These are phyloP conservation scores for Cydia strobilella DNA, from an alignment of 1,140 invertebrate genomes.

Conservation along the genomic window DNA sequence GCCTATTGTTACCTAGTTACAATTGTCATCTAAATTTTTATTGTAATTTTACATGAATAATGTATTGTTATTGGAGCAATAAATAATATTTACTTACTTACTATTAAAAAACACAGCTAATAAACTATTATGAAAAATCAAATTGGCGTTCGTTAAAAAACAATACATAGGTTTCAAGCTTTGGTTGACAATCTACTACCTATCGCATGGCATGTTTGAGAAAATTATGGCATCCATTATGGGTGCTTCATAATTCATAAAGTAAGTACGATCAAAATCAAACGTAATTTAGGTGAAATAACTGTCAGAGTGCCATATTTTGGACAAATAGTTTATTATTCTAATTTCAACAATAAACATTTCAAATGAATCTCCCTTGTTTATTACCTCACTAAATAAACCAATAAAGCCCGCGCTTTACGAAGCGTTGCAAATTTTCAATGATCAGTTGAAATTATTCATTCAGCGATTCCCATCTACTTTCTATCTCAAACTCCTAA, in stretches of 20 bases:
- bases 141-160: too few species aligned
- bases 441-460: constrained; percentile 31
- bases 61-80: too few species aligned
- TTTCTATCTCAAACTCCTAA: neutral
- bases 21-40: too few species aligned
- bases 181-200: too few species aligned
- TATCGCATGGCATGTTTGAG: neutral
- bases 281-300: neutral
- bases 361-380: constrained; percentile 22
- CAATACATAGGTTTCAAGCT: too few species aligned
- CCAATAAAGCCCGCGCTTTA: constrained; percentile 12
- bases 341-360: constrained; percentile 4
- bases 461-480: neutral
- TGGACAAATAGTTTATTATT: constrained; percentile 2
- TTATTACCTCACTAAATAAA: constrained; percentile 28
- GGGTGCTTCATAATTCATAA: too few species aligned
- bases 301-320: neutral
- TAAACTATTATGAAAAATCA: too few species aligned
- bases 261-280: neutral
- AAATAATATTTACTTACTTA: too few species aligned
- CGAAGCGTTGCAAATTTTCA: constrained; percentile 28
- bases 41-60: too few species aligned
- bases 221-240: neutral
- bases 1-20: too few species aligned
- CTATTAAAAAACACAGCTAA: too few species aligned